Evolutionary conservation across 2,113 vertebrate genomes (phyloP).

Genomic region (Anoura caudifer): DNA sequence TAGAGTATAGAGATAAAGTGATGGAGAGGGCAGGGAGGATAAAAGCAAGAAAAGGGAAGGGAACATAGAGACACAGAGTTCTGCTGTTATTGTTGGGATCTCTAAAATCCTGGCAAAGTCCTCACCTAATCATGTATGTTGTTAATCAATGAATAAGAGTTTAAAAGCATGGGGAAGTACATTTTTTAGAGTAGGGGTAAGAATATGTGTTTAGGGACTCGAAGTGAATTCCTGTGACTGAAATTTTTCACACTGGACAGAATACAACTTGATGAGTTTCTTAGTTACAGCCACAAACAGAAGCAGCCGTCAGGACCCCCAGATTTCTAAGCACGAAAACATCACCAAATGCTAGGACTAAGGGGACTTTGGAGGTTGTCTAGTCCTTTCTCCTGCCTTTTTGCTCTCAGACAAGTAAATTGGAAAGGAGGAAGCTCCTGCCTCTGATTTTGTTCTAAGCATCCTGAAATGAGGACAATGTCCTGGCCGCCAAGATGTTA

Average conservation of each 20-base stretch:
- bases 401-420: background rate
- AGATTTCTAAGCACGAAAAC: background rate
- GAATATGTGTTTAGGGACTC: background rate
- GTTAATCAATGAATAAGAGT: background rate
- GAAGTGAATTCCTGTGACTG: background rate
- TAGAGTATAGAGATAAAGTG: background rate
- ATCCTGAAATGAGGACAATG: background rate
- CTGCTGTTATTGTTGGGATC: background rate
- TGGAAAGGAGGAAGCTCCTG: background rate
- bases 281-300: background rate
- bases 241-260: background rate
- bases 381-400: background rate
- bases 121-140: background rate
- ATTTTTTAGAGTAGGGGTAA: background rate
- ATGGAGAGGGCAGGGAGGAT: background rate
- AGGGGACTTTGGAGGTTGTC: background rate
- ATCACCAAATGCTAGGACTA: background rate
- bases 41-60: background rate
- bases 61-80: background rate
- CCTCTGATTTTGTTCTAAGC: slow-evolving; percentile 3
- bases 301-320: background rate
- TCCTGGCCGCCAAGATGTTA: background rate
- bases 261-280: background rate
- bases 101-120: background rate
- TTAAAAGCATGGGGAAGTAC: background rate